A percentile compares a stretch with the other conserved stretches of the same genome.
These are phyloP conservation scores for Lumbricus terrestris DNA, from an alignment of 2,888 invertebrate species.

Conservation along the genomic window DNA sequence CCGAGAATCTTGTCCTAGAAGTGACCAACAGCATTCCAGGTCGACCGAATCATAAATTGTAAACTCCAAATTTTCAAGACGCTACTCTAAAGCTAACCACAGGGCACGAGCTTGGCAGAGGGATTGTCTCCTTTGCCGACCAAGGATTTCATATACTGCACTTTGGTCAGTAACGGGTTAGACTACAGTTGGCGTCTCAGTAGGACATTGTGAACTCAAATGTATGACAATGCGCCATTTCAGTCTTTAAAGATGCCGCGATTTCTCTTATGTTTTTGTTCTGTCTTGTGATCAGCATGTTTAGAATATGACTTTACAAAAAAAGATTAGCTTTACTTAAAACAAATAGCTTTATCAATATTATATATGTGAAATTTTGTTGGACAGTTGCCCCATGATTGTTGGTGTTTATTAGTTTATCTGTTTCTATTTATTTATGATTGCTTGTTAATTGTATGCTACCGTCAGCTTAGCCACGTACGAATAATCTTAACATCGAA, in stretches of 20 bases:
- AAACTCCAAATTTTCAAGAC: no score
- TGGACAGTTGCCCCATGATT: slow-evolving; percentile 3
- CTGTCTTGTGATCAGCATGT: not conserved
- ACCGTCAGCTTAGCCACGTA: not conserved
- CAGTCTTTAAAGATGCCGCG: not conserved
- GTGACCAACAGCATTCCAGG: not conserved
- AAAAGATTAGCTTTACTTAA: not conserved
- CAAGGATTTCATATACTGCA: no score
- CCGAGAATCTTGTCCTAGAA: not conserved
- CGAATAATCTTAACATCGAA: not conserved
- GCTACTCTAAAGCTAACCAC: no score
- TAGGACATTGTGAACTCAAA: not conserved
- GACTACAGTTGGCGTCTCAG: not conserved
- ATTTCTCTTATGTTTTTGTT: not conserved
- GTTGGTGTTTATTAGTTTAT: not conserved
- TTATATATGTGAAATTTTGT: not conserved
- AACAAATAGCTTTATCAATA: not conserved
- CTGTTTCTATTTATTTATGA: not conserved
- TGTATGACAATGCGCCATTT: not conserved
- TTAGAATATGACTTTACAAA: slow-evolving; percentile 3
- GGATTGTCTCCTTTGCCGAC: no score
- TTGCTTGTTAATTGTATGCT: not conserved
- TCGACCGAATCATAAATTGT: not conserved
- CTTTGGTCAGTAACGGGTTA: no score
- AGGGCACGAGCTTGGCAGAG: no score